phyloP scores from a whole-genome alignment of 2,113 vertebrate species.

The Mirza zaza region DNA sequence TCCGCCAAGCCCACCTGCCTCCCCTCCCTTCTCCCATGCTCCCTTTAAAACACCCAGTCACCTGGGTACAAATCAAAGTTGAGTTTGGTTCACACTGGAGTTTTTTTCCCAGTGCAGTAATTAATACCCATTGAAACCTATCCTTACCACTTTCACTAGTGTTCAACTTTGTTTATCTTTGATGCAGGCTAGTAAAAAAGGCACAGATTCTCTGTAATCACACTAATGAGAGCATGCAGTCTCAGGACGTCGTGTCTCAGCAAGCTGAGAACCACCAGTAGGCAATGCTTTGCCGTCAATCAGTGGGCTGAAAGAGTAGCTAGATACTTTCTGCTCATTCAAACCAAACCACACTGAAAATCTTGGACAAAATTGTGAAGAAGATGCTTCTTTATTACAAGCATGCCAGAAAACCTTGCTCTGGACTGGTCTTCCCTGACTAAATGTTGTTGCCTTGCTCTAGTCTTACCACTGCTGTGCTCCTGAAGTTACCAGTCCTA shows the following conservation, averaged over 20 bases:
- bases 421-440: too few species aligned
- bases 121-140: too few species aligned
- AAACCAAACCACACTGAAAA: neutral
- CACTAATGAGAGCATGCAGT: accelerated
- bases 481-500: neutral
- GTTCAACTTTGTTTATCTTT: neutral
- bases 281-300: accelerated
- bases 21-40: neutral
- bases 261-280: neutral
- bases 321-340: neutral
- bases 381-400: neutral
- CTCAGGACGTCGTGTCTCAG: too few species aligned
- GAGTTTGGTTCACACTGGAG: neutral
- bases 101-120: neutral
- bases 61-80: neutral
- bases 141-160: too few species aligned
- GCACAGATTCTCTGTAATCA: neutral
- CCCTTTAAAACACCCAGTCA: neutral
- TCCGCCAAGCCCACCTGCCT: too few species aligned
- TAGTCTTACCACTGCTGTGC: too few species aligned
- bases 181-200: accelerated
- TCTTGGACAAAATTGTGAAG: neutral
- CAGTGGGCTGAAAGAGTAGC: neutral
- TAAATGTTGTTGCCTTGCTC: neutral
- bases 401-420: neutral